A percentile compares a stretch with the other conserved stretches of the same genome.
These are phyloP conservation scores for Melinaea menophilus DNA, from an alignment of 2,888 invertebrate genomes.

Conservation along the genomic window DNA sequence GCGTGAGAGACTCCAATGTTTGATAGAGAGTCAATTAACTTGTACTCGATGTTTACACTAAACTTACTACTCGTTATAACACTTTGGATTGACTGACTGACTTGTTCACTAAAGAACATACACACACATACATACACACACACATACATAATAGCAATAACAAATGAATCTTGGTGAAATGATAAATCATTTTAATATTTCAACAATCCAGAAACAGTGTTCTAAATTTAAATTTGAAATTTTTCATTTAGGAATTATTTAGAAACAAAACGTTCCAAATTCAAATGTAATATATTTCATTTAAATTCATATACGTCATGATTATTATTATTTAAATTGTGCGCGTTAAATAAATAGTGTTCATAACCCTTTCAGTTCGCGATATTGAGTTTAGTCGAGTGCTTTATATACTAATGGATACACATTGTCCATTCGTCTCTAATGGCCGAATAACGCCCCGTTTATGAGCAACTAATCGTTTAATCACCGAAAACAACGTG, in stretches of 20 bases:
- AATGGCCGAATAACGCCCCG: slow-evolving; percentile 43
- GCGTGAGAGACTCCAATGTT: slow-evolving; percentile 28
- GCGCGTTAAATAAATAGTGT: no score
- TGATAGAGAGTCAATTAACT: slow-evolving; percentile 34
- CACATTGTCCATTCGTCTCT: slow-evolving; percentile 22
- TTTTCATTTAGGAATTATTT: no score
- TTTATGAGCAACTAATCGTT: slow-evolving; percentile 68
- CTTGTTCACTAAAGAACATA: slow-evolving; percentile 34
- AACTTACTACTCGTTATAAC: slow-evolving; percentile 57
- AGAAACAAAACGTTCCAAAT: no score
- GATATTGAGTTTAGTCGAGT: not conserved
- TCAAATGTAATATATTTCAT: no score
- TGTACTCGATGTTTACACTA: slow-evolving; percentile 53
- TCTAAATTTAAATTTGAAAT: no score
- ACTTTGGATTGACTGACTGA: slow-evolving; percentile 14
- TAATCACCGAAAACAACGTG: slow-evolving; percentile 70
- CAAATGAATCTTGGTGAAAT: no score
- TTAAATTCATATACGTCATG: no score
- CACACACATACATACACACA: slow-evolving; percentile 7
- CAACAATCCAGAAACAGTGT: no score
- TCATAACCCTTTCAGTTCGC: not conserved
- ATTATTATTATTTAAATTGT: no score
- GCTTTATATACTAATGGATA: not conserved
- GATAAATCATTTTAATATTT: no score
- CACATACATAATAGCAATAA: no score